Evolutionary conservation across 2,888 invertebrate genomes (phyloP), one percentile per base, ranked within the genome.

Genomic region (Lochmaea capreae): DNA sequence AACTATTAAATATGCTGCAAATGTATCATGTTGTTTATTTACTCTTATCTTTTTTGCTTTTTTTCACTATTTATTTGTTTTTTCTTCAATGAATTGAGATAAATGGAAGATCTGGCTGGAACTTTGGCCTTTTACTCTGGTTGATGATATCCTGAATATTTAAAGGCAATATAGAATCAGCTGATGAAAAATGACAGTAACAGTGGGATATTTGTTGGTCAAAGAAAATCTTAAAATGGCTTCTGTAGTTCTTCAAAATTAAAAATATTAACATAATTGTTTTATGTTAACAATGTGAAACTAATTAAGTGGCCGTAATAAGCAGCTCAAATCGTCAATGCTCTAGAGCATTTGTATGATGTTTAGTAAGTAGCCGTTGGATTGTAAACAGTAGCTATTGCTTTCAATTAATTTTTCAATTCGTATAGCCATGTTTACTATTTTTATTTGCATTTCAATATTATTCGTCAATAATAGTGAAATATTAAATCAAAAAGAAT

Each of bases 141-240:
- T 54, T 9, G 54, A 54, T 54, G 54, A 54, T 18, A 16, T 54
- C 54, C 54, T 54, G 4, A 9, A 16, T 54, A 18, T 16, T 54
- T 54, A 10, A 10, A 54, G 54, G 54, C 54, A 54, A 54, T 18
- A 10, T 11, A 43, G 1, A 10, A 62, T 62, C 68, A 68, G 68
- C 68, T 68, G 68, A 52, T 65, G 33, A 10, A 22, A 65, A 52
- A 49, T 68, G 68, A 62, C 68, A 68, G 61, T 68, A n/a, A 49
- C 62, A 68, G 59, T 43, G 12, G 43, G 39, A 18, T 16, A 63
- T 62, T 66, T 68, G 68, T 61, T 68, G 62, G 61, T 49, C 33
- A 68, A 49, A 67, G 59, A 57, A 22, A 59, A 39, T 61, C 26
- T 26, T 68, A 68, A 61, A 68, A 62, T 68, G 68, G 68, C 52